phyloP scores from a whole-genome alignment of 1,140 invertebrate species.

The Saxidomus purpurata region DNA sequence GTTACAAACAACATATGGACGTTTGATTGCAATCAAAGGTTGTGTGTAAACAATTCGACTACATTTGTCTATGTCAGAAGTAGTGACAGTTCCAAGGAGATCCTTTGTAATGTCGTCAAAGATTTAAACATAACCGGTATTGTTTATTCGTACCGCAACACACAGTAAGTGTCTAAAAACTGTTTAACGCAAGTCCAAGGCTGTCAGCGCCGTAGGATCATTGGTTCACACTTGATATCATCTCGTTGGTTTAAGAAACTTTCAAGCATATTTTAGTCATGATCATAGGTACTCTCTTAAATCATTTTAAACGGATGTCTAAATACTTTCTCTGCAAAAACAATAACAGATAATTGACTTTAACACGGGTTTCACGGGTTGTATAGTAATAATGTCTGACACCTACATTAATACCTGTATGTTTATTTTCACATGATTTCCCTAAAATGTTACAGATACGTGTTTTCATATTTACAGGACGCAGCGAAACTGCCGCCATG shows the following conservation, averaged over 20 bases:
- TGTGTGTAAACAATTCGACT: too few species aligned
- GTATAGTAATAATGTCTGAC: constrained; percentile 12
- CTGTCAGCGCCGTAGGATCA: not conserved
- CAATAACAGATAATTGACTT: not conserved
- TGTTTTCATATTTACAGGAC: not conserved
- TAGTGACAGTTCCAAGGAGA: too few species aligned
- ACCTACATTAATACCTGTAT: constrained; percentile 6
- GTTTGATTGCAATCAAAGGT: too few species aligned
- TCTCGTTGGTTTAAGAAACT: not conserved
- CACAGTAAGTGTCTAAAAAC: not conserved
- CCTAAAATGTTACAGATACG: not conserved
- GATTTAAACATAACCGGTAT: too few species aligned
- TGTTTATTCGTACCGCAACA: too few species aligned
- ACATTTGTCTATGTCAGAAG: too few species aligned
- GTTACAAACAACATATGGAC: too few species aligned
- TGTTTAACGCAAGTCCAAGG: not conserved
- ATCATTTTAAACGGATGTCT: too few species aligned
- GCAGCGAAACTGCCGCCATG: not conserved
- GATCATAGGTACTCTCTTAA: too few species aligned
- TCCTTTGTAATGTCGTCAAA: too few species aligned
- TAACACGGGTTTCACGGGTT: constrained; percentile 5
- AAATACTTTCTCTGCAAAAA: not conserved
- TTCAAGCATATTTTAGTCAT: constrained; percentile 6
- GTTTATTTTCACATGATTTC: constrained; percentile 19
- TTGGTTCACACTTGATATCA: not conserved